Percentiles rank a stretch among this genome's conserved stretches.
Evolutionary conservation across 1,140 invertebrate species (phyloP).

Genomic region (Helicoverpa zea): DNA sequence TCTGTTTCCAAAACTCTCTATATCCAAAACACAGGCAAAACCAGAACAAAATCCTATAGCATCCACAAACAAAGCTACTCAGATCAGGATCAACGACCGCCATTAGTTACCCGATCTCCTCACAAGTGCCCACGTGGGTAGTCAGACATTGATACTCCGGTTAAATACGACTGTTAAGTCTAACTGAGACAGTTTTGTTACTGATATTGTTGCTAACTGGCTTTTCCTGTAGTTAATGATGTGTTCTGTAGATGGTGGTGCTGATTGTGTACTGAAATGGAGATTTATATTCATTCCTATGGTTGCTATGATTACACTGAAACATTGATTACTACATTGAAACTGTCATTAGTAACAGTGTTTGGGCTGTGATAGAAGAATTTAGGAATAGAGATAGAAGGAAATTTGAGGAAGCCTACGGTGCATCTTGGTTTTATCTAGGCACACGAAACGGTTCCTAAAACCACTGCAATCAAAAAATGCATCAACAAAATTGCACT

Average conservation of each 20-base stretch:
- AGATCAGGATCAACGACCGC: slow-evolving; percentile 29
- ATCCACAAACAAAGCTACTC: not conserved
- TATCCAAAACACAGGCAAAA: not conserved
- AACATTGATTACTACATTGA: no score
- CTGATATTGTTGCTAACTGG: slow-evolving; percentile 33
- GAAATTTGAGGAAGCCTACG: no score
- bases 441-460: no score
- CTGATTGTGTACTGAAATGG: not conserved
- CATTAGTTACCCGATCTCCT: slow-evolving; percentile 36
- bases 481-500: no score
- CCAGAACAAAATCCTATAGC: not conserved
- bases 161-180: slow-evolving; percentile 29
- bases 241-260: not conserved
- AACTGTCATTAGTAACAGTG: no score
- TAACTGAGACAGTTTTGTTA: slow-evolving; percentile 26
- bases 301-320: no score
- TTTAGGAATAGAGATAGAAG: no score
- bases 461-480: no score
- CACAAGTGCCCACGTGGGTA: slow-evolving; percentile 11
- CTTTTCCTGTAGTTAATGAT: slow-evolving; percentile 28
- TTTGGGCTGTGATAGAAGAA: no score
- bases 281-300: not conserved
- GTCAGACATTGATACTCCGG: slow-evolving; percentile 6
- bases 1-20: no score
- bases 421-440: no score